Evolutionary conservation across 1,140 invertebrate genomes (phyloP), one percentile per base, ranked within the genome.

Genomic region (Danaus plexippus): DNA sequence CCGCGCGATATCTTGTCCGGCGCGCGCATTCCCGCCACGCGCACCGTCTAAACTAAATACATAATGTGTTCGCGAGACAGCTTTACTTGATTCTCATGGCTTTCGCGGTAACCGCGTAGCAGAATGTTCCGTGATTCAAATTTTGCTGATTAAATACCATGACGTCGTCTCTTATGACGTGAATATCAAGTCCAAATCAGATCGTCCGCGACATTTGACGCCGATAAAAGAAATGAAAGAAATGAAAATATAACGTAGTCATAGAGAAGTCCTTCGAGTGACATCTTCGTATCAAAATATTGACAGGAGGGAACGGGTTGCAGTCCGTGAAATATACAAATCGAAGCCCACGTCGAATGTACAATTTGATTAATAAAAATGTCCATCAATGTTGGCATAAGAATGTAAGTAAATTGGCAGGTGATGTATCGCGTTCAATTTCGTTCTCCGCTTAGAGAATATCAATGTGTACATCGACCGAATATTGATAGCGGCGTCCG

Each of bases 21-120:
- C 56, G 54, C 58, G 52, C 55, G 49, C 58, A 60, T 60, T 61
- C 56, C 44, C 54, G 49, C 56, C 52, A 50, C 63, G 57, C 59
- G 57, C 54, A 50, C 56, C 52, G 53, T 22, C 51, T 67, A 63
- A 63, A 70, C 64, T 67, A 70, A 64, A 70, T 70, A 65, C 62
- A 70, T 67, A 70, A 70, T 70, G 58, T 42, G 41, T 57, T 58
- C 61, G 47, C 59, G 18, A 56, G 52, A 62, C 56, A 52, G 54
- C 58, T 61, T 54, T 56, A 55, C 52, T 56, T 41, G 52, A 54
- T 69, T 69, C 67, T 64, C 64, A 63, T 61, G 64, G 52, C 32
- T 48, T 61, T 61, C 54, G 53, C 54, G 45, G 51, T 55, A 54
- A 52, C 45, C 42, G 18, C 32, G 49, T 63, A 47, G 55, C 22